Conservation (phyloP, 2,113 vertebrate genomes). For the Nipponia nippon region DNA sequence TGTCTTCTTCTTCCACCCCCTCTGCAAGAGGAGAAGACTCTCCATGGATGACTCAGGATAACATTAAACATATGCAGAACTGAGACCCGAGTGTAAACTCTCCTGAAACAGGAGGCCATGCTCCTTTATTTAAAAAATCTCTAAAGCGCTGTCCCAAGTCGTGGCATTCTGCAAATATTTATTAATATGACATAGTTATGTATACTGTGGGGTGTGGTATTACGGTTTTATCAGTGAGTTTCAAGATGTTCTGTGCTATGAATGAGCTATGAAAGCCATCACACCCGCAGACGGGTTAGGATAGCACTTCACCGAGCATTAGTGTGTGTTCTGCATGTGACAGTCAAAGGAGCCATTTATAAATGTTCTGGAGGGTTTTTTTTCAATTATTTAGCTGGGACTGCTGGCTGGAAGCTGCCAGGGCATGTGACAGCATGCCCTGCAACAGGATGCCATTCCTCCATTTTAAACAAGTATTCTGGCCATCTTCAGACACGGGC, state of each 20-base stretch:
- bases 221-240: neutral
- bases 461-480: neutral
- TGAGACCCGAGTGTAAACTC: neutral
- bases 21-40: neutral
- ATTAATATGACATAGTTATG: neutral
- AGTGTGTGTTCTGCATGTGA: neutral
- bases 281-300: neutral
- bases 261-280: neutral
- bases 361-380: neutral
- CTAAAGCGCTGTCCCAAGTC: neutral
- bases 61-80: neutral
- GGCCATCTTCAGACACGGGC: neutral
- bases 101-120: neutral
- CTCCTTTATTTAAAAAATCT: neutral
- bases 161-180: slow-evolving; percentile 4
- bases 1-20: neutral
- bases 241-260: neutral
- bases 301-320: neutral
- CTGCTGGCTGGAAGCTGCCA: neutral
- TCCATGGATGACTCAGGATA: neutral
- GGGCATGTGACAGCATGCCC: neutral
- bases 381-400: neutral
- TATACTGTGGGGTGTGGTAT: neutral
- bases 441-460: neutral
- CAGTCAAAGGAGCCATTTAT: neutral